Percentiles rank a stretch among this genome's conserved stretches.
phyloP scores from a whole-genome alignment of 2,797 vertebrate genomes.

The Loris lydekkerianus region DNA sequence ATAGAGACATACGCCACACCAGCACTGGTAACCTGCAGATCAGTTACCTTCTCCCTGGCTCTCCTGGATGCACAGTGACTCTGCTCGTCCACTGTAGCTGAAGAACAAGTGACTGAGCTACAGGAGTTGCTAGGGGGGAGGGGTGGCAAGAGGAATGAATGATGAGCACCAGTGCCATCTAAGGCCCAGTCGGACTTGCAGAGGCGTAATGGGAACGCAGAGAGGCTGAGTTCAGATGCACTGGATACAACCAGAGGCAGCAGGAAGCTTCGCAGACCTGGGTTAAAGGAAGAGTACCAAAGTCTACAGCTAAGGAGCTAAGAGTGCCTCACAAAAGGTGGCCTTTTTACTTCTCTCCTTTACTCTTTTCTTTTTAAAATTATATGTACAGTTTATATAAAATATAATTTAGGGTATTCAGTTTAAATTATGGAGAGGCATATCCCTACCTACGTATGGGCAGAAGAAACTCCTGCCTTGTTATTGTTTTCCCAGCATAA shows the following conservation, averaged over 20 bases:
- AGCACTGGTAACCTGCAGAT: neutral
- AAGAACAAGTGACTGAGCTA: neutral
- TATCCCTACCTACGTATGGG: neutral
- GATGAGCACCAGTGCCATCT: neutral
- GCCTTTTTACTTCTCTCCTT: neutral
- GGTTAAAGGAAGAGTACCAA: neutral
- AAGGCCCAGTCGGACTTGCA: neutral
- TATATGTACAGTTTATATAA: neutral
- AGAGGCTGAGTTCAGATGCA: neutral
- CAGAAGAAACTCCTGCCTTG: neutral
- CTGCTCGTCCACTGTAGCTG: neutral
- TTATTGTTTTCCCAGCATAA: neutral
- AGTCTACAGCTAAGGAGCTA: neutral
- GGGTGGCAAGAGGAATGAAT: neutral
- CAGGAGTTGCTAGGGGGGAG: conserved; percentile 3
- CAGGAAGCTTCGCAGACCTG: neutral
- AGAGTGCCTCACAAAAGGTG: neutral
- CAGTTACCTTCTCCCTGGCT: neutral
- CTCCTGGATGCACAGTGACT: neutral
- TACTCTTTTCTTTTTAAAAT: conserved; percentile 5
- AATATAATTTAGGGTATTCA: neutral
- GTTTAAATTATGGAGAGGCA: neutral
- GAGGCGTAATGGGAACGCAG: neutral
- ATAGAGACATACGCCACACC: conserved; percentile 40
- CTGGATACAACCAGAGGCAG: neutral